These are phyloP conservation scores for Rhynchomys soricoides DNA, from an alignment of 2,113 vertebrate genomes.

Conservation along the genomic window DNA sequence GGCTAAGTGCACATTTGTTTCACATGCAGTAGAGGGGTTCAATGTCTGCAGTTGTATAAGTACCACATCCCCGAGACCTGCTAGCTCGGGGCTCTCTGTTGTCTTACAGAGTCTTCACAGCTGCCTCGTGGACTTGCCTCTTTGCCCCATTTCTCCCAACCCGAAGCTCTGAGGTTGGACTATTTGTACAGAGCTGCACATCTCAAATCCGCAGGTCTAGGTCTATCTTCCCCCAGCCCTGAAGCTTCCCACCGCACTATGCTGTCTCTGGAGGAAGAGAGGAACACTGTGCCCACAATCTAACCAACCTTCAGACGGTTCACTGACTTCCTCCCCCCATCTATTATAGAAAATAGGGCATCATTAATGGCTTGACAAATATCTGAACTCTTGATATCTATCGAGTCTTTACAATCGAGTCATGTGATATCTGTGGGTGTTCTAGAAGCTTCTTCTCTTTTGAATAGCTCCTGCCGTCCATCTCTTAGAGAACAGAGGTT, in stretches of 20 bases:
- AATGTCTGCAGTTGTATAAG: background rate
- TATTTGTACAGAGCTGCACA: background rate
- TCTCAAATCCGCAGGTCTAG: background rate
- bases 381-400: background rate
- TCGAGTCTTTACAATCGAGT: background rate
- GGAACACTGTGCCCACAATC: background rate
- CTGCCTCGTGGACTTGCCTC: background rate
- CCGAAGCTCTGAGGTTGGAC: background rate
- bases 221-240: background rate
- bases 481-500: background rate
- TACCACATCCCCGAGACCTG: background rate
- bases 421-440: slow-evolving; percentile 51
- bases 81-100: background rate
- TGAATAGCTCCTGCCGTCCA: slow-evolving; percentile 54
- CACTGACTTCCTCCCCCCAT: background rate
- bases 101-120: background rate
- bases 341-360: slow-evolving; percentile 3
- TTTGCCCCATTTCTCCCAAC: background rate
- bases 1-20: background rate
- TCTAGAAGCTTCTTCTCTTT: slow-evolving; percentile 71
- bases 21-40: background rate
- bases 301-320: background rate
- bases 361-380: background rate
- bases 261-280: background rate
- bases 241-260: background rate